Percentiles rank a stretch among this genome's conserved stretches.
These are phyloP conservation scores for Oostethus manadensis DNA, from an alignment of 2,113 vertebrate species.

Conservation along the genomic window DNA sequence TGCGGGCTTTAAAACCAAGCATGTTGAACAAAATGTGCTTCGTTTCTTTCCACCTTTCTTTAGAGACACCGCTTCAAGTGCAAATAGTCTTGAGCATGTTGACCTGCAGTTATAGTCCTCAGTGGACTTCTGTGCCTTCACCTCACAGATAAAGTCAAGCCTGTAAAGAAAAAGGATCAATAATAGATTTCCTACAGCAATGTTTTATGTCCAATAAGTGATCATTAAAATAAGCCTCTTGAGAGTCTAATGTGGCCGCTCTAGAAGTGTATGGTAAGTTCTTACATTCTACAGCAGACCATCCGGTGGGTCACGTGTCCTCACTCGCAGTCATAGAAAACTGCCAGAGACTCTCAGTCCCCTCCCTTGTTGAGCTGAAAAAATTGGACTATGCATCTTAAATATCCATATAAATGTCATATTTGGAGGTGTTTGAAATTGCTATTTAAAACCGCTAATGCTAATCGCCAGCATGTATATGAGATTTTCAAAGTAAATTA, in stretches of 20 bases:
- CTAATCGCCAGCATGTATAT: too few species aligned
- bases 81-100: slow-evolving; percentile 22
- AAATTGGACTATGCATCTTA: too few species aligned
- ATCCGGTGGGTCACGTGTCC: too few species aligned
- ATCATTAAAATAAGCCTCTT: slow-evolving; percentile 3
- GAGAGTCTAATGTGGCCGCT: neutral
- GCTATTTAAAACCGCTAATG: too few species aligned
- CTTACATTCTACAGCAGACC: too few species aligned
- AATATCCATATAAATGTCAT: too few species aligned
- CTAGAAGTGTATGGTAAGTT: neutral
- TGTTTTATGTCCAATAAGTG: slow-evolving; percentile 5
- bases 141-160: slow-evolving; percentile 17
- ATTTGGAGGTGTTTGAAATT: too few species aligned
- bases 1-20: slow-evolving; percentile 9
- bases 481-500: too few species aligned
- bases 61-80: slow-evolving; percentile 15
- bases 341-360: too few species aligned
- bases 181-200: slow-evolving; percentile 20
- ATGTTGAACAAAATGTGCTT: slow-evolving; percentile 13
- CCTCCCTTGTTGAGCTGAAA: too few species aligned
- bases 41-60: slow-evolving; percentile 14
- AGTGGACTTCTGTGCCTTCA: slow-evolving; percentile 19
- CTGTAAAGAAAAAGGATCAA: slow-evolving; percentile 12
- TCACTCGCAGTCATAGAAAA: too few species aligned
- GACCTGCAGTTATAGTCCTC: slow-evolving; percentile 24